Conservation (phyloP, 1,140 invertebrate species). For the Sycophaga agraensis region DNA sequence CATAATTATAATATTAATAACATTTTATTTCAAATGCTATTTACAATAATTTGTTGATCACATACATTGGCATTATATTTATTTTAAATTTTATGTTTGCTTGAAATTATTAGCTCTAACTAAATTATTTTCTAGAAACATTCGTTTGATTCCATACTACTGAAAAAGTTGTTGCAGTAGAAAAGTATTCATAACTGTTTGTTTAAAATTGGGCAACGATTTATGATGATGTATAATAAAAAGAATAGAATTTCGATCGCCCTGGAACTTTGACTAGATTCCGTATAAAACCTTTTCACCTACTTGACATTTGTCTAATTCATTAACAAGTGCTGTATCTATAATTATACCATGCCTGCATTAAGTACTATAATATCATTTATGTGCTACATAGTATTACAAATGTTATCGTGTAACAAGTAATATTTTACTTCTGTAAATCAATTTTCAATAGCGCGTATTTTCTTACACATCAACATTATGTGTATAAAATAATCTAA, state of each 20-base stretch:
- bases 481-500: not conserved
- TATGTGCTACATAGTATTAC: no score
- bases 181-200: not conserved
- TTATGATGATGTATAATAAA: no score
- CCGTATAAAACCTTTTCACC: not conserved
- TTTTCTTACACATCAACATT: no score
- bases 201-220: not conserved
- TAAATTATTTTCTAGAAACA: no score
- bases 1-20: no score
- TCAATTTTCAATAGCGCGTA: not conserved
- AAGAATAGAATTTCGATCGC: not conserved
- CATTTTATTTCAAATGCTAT: not conserved
- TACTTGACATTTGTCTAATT: not conserved
- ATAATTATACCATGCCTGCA: not conserved
- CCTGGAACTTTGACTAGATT: constrained; percentile 5
- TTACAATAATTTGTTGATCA: not conserved
- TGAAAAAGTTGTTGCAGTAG: not conserved
- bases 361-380: no score
- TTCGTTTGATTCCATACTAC: no score
- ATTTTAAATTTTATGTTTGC: no score
- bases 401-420: not conserved
- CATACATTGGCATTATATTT: no score
- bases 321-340: not conserved
- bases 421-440: not conserved
- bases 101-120: no score